phyloP scores from a whole-genome alignment of 2,113 vertebrate species.

The Isurus oxyrinchus region DNA sequence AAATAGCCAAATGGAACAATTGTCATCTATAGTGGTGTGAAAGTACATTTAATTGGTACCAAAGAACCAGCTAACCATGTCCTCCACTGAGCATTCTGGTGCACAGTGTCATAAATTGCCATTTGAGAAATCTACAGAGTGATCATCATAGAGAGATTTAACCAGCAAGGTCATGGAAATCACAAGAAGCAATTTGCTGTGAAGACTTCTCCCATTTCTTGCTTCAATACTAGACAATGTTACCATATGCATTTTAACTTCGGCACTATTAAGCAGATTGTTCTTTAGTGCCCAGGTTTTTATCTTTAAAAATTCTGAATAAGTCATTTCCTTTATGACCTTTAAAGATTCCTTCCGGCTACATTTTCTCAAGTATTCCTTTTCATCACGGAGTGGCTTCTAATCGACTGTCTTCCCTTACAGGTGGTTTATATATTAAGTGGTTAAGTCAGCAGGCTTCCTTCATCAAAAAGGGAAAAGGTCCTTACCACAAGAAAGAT shows the following conservation, averaged over 20 bases:
- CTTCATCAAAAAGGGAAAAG: not conserved
- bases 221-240: not conserved
- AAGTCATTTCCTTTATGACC: conserved; percentile 50
- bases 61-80: not conserved
- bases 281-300: not conserved
- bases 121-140: conserved; percentile 3
- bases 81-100: not conserved
- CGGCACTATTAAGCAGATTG: not conserved
- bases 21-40: not conserved
- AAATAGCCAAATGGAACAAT: conserved; percentile 8
- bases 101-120: not conserved
- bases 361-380: conserved; percentile 48
- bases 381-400: conserved; percentile 51
- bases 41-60: not conserved
- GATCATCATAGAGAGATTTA: not conserved
- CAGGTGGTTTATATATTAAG: conserved; percentile 42
- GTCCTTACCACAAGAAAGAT: not conserved
- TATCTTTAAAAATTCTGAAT: not conserved
- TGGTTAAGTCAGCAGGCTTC: not conserved
- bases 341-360: conserved; percentile 46
- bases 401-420: conserved; percentile 48
- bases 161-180: conserved; percentile 21
- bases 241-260: not conserved
- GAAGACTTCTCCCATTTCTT: not conserved
- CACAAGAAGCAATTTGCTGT: not conserved